Base-by-base conservation (phyloP, 2,888 invertebrate species). In the Epistrophella euchroma region DNA sequence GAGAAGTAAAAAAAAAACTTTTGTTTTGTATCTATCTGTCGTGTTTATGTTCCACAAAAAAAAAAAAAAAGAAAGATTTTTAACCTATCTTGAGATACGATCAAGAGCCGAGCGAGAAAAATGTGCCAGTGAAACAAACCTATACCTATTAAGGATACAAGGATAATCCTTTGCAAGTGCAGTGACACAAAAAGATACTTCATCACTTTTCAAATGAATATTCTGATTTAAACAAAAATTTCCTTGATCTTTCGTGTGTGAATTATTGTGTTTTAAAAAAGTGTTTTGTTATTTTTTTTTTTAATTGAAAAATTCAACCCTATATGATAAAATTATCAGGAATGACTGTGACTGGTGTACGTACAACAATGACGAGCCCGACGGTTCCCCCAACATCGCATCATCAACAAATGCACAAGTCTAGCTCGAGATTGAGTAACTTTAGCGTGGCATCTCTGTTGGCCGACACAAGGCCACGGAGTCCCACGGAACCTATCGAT, bases 361-460 rank as follows among this genome's bases (percentile, higher is more conserved):
- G 94, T 89, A 92, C 91, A 92, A 94, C 94, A 88, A 95, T 94
- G 90, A 94, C 94, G 91, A 94, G 94, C 88, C 94, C 94, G 88
- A 93, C 92, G 94, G 93, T 92, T 92, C 93, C 92, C 91, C 93
- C 92, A 89, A 89, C 90, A 89, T 91, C 91, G 73, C 90, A 90
- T 32, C 90, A 90, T 35, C 91, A 90, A 87, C 91, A 92, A 89
- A 89, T 91, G 77, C 92, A 92, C 88, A 96, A 96, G 90, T 91
- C 91, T 76, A 94, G 94, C 86, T 95, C 95, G 88, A 93, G 95
- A 89, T 95, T 96, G 90, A 96, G 95, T 93, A 93, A 93, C 89
- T 98, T 98, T 93, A 97, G 97, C 93, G 97, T 98, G 88, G 97
- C 97, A 7, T 97, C 97, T 0, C 94, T 97, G 88, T 93, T 98